Conservation (phyloP, 2,888 invertebrate species). For the Brenthis ino region DNA sequence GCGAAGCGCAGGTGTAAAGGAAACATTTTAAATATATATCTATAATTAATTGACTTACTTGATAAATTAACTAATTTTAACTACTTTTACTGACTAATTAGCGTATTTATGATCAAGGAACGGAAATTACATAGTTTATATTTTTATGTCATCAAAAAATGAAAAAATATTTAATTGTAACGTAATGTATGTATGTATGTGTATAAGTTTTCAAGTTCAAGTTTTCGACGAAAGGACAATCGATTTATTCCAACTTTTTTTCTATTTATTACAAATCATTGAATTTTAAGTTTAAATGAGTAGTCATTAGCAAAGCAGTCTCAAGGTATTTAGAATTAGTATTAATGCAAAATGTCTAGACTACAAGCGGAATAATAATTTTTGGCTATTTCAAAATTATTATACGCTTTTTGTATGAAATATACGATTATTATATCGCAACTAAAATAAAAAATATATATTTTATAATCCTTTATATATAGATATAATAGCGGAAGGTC, state of each 20-base stretch:
- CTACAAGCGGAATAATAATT: conserved; percentile 6
- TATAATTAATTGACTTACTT: too few relatives aligned
- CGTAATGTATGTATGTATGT: neutral
- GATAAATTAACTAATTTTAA: too few relatives aligned
- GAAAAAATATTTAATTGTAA: too few relatives aligned
- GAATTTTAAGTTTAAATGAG: conserved; percentile 7
- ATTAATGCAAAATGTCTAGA: conserved; percentile 24
- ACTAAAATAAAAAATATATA: too few relatives aligned
- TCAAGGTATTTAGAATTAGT: conserved; percentile 25
- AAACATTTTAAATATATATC: too few relatives aligned
- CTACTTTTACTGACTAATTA: too few relatives aligned
- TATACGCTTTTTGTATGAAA: neutral
- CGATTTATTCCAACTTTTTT: conserved; percentile 1
- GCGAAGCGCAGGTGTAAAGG: too few relatives aligned
- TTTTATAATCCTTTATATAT: neutral
- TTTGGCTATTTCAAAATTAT: neutral
- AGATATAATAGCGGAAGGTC: neutral
- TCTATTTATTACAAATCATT: conserved; percentile 4
- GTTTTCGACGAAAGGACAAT: too few relatives aligned
- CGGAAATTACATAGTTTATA: too few relatives aligned
- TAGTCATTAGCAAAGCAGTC: conserved; percentile 13
- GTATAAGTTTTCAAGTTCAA: neutral
- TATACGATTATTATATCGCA: neutral
- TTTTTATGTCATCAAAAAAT: too few relatives aligned
- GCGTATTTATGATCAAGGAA: too few relatives aligned